Base-by-base conservation (phyloP, 2,113 vertebrate genomes). In the Cairina moschata region DNA sequence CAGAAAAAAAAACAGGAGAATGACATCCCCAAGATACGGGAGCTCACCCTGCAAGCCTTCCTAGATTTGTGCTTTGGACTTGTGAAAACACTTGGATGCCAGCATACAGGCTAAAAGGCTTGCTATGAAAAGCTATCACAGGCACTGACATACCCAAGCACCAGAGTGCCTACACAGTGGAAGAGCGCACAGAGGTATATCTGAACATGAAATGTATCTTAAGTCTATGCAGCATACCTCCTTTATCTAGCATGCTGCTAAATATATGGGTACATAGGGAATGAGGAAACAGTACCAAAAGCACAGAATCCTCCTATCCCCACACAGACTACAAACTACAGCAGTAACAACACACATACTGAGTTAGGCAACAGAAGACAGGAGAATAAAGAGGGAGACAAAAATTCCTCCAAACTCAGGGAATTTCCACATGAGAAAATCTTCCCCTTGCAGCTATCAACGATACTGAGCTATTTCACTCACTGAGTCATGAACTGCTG, bases 31-130 rank as follows among this genome's bases (percentile, higher is more conserved):
- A 44, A 59, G 71, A 22, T 32, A 46, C 2, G 14, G 50, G 52
- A 77, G 54, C 38, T 13, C 0, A 0, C 9, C 10, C 36, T 52
- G 52, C 28, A n/a, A 88, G 17, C 34, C 46, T 31, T 68, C 54
- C 76, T 52, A 42, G 7, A 0, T 2, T 26, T 0, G 3, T 40
- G 63, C 76, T 77, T 55, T 62, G 67, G 34, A 54, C 22, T 28
- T 71, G 29, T 83, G 40, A 52, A 17, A 86, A 42, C 40, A 28
- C 8, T 8, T 31, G 62, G 59, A 32, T 83, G 63, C 44, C 76
- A 76, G 26, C 29, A 48, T 1, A 5, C 0, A 2, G 22, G 21
- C 36, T 63, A 13, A 25, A 82, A 56, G 1, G 1, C 13, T 84
- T 78, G 52, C 42, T 40, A 22, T 55, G 44, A 54, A 83, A 56